These are phyloP conservation scores for Sakesphorus luctuosus DNA, from an alignment of 2,113 vertebrate genomes.

Conservation along the genomic window DNA sequence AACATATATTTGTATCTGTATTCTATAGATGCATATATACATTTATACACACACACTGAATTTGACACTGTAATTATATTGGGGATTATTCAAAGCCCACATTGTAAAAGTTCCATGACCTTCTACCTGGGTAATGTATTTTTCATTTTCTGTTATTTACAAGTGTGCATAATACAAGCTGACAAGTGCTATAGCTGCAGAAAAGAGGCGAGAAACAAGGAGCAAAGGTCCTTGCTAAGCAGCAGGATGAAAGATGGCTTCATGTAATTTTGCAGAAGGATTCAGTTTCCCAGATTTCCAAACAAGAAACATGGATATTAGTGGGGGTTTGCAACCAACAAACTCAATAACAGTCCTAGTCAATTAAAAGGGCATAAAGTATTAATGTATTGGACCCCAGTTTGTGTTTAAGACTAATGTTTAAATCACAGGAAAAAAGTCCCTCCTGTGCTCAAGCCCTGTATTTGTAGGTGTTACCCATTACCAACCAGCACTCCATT, in stretches of 20 bases:
- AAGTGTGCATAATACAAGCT: neutral
- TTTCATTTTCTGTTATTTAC: slow-evolving; percentile 22
- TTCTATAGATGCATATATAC: neutral
- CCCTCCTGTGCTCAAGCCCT: neutral
- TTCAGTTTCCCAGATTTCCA: neutral
- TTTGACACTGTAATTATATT: neutral
- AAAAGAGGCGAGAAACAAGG: slow-evolving; percentile 26
- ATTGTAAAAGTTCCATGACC: neutral
- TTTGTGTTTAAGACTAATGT: neutral
- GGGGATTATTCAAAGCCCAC: neutral
- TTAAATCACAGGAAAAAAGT: neutral
- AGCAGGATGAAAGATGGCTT: slow-evolving; percentile 26
- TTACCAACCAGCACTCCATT: neutral
- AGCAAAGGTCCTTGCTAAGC: slow-evolving; percentile 44
- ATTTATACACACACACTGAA: neutral
- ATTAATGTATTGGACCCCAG: neutral
- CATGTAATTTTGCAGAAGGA: neutral
- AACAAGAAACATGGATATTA: neutral
- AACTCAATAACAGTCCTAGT: neutral
- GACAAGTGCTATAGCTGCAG: slow-evolving; percentile 31
- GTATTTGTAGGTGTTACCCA: neutral
- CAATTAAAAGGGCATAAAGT: neutral
- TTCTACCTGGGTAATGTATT: neutral
- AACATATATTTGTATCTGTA: neutral
- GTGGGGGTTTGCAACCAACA: neutral